Evolutionary conservation across 2,797 vertebrate species (phyloP), one percentile per base, ranked within the genome.

Genomic region (Phataginus tetradactyla): DNA sequence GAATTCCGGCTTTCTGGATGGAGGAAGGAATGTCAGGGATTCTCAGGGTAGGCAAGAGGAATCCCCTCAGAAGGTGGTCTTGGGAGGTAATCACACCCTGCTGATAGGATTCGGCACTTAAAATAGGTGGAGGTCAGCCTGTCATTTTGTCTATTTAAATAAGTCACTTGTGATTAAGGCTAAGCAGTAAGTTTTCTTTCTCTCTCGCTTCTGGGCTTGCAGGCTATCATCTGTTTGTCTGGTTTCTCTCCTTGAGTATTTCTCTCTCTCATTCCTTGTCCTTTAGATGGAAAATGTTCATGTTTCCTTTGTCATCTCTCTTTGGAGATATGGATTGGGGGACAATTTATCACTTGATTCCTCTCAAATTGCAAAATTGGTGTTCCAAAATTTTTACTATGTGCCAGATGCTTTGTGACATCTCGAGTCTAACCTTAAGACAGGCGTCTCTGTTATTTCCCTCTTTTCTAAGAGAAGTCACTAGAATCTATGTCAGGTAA

Each of bases 91-190:
- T 96, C 4, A 23, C 81, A 92, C 89, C 93, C 97, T 37, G 75
- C 95, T 98, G 97, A 98, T 92, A 97, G 96, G 85, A 93, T 96
- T 97, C 97, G 97, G 95, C 97, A 95, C 79, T 27, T 97, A 93
- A 93, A 97, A 68, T 94, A 95, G 71, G 75, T 94, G 92, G 97
- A 95, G 97, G 93, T 95, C 94, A 95, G n/a, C 83, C 95, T 96
- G 97, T 94, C 97, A 94, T 95, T 97, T 98, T 97, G 96, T 97
- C 79, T 98, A 96, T 98, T 96, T 96, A 96, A 96, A 93, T 59
- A 95, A 97, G 95, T 97, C 71, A 92, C 96, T 97, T 95, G 92
- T 96, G 97, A 97, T 98, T 98, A 98, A 97, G 94, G 88, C 75
- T 96, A 97, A 97, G 80, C 21, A 95, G 49, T 14, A 94, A 79